Base-by-base conservation (phyloP, 2,888 invertebrate species). In the Deilephila porcellus region DNA sequence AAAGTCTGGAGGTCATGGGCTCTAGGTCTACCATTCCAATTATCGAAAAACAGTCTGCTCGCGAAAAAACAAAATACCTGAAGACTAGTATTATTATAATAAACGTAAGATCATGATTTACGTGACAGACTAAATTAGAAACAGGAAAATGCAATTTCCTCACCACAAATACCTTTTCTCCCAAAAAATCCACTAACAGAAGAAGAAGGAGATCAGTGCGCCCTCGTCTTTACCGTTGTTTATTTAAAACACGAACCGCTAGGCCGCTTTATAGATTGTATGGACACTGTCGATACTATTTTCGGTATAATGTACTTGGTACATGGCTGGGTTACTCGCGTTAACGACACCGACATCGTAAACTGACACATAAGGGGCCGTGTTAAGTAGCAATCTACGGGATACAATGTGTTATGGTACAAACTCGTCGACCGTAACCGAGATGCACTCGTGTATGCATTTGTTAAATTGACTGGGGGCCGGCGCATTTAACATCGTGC, bases 401-500 rank as follows among this genome's bases (percentile, higher is more conserved):
- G 74, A 77, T 73, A 79, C 77, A 80, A 76, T 79, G 78, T 79
- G 77, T 78, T 76, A 83, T 83, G 76, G 77, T 74, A 76, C 78
- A 80, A 80, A 77, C 80, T 74, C 76, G 76, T 74, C 73, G 77
- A 77, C 80, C 80, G 79, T 81, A 85, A 81, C 78, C 78, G 80
- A 79, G 80, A 76, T 77, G 74, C 75, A 76, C 77, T 79, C 73
- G 78, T 74, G 77, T 79, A 71, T 79, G 78, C 81, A 85, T 83
- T 85, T 84, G 79, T 80, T 79, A 81, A 82, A 84, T 83, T 83
- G 81, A 83, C 82, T 82, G 75, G 74, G 73, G 76, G n/a, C 75
- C 74, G 70, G 75, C 76, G 77, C 78, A 78, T 76, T 77, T 77
- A 78, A 79, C 77, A 77, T 76, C 62, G 73, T 73, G 71, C 59